phyloP scores from a whole-genome alignment of 2,888 invertebrate genomes.

The Petrolisthes manimaculis region DNA sequence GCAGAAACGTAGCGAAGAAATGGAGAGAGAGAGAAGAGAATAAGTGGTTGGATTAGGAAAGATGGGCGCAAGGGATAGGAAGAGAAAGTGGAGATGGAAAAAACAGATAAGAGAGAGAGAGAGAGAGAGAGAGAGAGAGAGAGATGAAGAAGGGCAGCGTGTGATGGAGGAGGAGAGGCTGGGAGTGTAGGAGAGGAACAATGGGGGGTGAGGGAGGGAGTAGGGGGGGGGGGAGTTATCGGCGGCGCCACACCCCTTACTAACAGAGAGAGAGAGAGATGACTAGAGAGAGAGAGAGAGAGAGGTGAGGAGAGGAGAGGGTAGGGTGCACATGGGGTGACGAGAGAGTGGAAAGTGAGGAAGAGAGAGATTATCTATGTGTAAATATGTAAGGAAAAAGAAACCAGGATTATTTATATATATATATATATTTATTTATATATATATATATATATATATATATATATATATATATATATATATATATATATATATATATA shows the following conservation, averaged over 20 bases:
- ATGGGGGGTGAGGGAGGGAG: neutral
- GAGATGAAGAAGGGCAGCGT: neutral
- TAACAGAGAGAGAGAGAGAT: neutral
- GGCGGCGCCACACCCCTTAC: neutral
- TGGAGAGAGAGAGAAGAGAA: neutral
- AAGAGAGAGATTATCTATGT: too few relatives aligned
- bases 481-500: neutral
- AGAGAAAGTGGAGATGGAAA: neutral
- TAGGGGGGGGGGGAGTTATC: too few relatives aligned
- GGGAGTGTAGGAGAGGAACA: neutral
- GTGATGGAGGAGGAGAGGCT: neutral
- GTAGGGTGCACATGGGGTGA: neutral
- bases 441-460: neutral
- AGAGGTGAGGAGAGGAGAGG: neutral
- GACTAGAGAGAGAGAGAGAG: neutral
- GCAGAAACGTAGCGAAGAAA: neutral
- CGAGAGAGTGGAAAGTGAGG: neutral
- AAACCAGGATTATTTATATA: neutral
- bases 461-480: neutral
- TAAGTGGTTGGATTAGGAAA: neutral
- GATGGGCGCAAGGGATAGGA: neutral
- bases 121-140: constrained; percentile 3
- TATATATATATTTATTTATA: neutral
- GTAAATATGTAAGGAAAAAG: too few relatives aligned
- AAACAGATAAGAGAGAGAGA: neutral